phyloP scores from a whole-genome alignment of 2,888 invertebrate genomes.

The Chromoteleia sp. region DNA sequence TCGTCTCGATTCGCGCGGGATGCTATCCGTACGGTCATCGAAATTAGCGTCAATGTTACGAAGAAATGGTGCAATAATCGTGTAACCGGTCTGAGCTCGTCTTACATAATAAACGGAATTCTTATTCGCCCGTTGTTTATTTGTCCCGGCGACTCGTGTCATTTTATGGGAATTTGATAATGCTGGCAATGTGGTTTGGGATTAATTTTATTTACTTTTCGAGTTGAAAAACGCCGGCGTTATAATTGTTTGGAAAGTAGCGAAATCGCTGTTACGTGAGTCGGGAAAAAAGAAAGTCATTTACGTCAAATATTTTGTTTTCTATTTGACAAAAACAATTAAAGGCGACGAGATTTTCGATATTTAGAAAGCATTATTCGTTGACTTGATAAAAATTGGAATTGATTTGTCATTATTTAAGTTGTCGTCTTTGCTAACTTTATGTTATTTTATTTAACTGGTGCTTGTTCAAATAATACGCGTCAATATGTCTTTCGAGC shows the following conservation, averaged over 20 bases:
- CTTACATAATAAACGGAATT: slow-evolving; percentile 61
- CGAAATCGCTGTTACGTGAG: slow-evolving; percentile 33
- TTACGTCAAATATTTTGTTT: slow-evolving; percentile 48
- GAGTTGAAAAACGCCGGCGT: slow-evolving; percentile 18
- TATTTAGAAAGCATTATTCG: slow-evolving; percentile 23
- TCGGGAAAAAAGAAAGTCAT: slow-evolving; percentile 38
- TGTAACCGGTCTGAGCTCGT: slow-evolving; percentile 55
- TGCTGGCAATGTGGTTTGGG: slow-evolving; percentile 7
- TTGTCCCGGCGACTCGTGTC: slow-evolving; percentile 14
- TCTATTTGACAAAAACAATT: slow-evolving; percentile 52
- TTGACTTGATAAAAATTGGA: too few species aligned
- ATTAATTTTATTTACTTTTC: slow-evolving; percentile 31
- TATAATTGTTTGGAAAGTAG: slow-evolving; percentile 47
- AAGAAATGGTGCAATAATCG: slow-evolving; percentile 63
- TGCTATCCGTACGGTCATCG: slow-evolving; percentile 55
- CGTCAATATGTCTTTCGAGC: too few species aligned
- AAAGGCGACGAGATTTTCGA: background rate
- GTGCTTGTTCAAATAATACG: too few species aligned
- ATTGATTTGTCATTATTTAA: too few species aligned
- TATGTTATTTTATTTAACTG: too few species aligned
- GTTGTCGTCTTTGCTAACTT: too few species aligned
- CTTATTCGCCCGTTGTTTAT: slow-evolving; percentile 32
- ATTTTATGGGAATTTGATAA: slow-evolving; percentile 43
- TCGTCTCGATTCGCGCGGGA: slow-evolving; percentile 29
- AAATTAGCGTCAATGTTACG: slow-evolving; percentile 68